A percentile compares a stretch with the other conserved stretches of the same genome.
Conservation (phyloP, 2,797 vertebrate genomes). For the Syngnathus rostellatus region DNA sequence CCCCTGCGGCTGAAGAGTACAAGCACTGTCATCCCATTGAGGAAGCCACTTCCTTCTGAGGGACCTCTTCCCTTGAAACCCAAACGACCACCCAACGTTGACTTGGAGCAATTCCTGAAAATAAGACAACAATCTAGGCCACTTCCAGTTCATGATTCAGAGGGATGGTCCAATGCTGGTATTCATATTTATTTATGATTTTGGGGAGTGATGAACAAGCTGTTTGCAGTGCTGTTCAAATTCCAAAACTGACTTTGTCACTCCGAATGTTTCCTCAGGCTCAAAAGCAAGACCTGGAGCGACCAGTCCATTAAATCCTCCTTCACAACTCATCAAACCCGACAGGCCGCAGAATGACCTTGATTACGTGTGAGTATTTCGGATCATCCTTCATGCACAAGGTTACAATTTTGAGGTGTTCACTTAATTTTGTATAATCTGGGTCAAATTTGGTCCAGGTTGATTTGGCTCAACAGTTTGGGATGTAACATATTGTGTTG, state of each 20-base stretch:
- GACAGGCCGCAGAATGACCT: slow-evolving; percentile 20
- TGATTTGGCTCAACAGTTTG: not conserved
- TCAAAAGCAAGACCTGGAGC: slow-evolving; percentile 15
- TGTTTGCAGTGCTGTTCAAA: not conserved
- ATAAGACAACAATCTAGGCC: slow-evolving; percentile 12
- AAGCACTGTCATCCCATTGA: slow-evolving; percentile 60
- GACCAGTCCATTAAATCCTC: slow-evolving; percentile 31
- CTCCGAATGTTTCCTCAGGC: not conserved
- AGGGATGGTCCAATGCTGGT: no score
- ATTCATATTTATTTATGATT: no score
- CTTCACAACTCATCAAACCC: slow-evolving; percentile 49
- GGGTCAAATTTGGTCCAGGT: not conserved
- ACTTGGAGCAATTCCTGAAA: slow-evolving; percentile 51
- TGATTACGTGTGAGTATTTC: slow-evolving; percentile 54
- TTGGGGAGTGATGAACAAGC: no score
- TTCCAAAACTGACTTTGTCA: not conserved
- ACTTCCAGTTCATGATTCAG: not conserved
- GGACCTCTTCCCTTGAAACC: slow-evolving; percentile 64
- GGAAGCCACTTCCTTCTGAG: slow-evolving; percentile 59
- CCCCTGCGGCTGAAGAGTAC: slow-evolving; percentile 41
- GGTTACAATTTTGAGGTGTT: no score
- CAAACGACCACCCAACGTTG: slow-evolving; percentile 65
- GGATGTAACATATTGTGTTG: not conserved
- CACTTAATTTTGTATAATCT: not conserved
- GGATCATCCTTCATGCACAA: not conserved